Percentiles rank a stretch among this genome's conserved stretches.
Evolutionary conservation across 30 jellyfish, hydroid and myxozoan genomes (phyloP).

Genomic region (Cassiopea andromeda): DNA sequence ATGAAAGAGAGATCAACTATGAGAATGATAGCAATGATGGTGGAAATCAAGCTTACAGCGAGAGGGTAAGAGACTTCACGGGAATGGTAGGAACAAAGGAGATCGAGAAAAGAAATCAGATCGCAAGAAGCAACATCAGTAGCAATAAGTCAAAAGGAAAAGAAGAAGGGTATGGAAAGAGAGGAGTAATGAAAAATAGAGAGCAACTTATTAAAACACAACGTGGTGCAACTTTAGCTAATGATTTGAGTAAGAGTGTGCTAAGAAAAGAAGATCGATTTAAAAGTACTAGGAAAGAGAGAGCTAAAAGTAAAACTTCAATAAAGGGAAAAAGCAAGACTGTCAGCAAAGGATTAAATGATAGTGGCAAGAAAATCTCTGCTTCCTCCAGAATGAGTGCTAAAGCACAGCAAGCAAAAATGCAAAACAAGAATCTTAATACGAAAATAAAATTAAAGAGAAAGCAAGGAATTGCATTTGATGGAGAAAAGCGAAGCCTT

Average conservation of each 20-base stretch:
- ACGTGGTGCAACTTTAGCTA: slow-evolving; percentile 44
- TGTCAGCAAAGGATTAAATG: background rate
- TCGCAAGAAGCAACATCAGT: background rate
- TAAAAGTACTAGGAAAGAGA: background rate
- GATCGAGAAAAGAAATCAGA: slow-evolving; percentile 30
- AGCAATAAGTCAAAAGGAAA: background rate
- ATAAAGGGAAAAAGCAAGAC: background rate
- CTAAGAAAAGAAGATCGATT: background rate
- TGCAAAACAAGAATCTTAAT: background rate
- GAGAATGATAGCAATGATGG: slow-evolving; percentile 17
- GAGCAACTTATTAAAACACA: background rate
- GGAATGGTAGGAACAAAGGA: background rate
- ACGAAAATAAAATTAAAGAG: background rate
- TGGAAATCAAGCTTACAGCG: background rate
- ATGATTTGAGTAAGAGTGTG: slow-evolving; percentile 17
- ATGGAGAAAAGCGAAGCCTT: slow-evolving; percentile 17
- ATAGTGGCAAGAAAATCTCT: background rate
- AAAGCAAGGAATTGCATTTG: background rate
- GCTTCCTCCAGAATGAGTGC: too few species aligned
- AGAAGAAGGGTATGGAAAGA: background rate
- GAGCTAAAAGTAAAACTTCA: background rate
- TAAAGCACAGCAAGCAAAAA: too few species aligned
- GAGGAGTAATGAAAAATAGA: background rate
- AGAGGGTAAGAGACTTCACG: too few species aligned
- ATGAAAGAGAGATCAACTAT: slow-evolving; percentile 13